phyloP scores from a whole-genome alignment of 2,113 vertebrate genomes.

The Prionailurus viverrinus region DNA sequence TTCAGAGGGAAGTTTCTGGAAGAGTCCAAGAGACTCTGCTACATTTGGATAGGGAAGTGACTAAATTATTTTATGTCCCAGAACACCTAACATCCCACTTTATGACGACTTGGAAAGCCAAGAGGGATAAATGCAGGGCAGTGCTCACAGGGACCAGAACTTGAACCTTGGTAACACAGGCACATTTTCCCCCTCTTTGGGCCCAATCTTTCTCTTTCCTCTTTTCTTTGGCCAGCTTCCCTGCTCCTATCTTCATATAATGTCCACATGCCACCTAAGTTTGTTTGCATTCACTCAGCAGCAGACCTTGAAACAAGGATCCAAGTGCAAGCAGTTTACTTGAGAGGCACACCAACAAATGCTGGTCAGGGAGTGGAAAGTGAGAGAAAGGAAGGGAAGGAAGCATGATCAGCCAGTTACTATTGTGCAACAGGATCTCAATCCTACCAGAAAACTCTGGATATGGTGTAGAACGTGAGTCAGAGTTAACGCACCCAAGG shows the following conservation, averaged over 20 bases:
- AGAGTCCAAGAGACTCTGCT: neutral
- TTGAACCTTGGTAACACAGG: neutral
- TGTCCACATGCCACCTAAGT: neutral
- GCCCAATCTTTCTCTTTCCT: neutral
- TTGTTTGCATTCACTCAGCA: neutral
- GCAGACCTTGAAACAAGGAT: neutral
- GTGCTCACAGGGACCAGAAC: neutral
- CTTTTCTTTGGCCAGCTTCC: neutral
- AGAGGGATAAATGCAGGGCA: neutral
- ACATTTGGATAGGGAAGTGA: neutral
- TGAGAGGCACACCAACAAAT: neutral
- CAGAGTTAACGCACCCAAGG: neutral
- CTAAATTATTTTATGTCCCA: neutral
- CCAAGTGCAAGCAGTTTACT: neutral
- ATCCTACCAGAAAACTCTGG: neutral
- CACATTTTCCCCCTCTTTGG: neutral
- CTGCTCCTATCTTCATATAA: neutral
- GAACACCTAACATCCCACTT: neutral
- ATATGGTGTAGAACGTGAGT: neutral
- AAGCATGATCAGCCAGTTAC: neutral
- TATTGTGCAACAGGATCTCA: neutral
- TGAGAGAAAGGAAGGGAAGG: neutral
- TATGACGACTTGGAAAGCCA: neutral
- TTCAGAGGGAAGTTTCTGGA: constrained; percentile 46
- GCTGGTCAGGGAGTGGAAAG: neutral